A percentile compares a stretch with the other conserved stretches of the same genome.
Conservation (phyloP, 2,113 vertebrate species). For the Nyctibius bracteatus region DNA sequence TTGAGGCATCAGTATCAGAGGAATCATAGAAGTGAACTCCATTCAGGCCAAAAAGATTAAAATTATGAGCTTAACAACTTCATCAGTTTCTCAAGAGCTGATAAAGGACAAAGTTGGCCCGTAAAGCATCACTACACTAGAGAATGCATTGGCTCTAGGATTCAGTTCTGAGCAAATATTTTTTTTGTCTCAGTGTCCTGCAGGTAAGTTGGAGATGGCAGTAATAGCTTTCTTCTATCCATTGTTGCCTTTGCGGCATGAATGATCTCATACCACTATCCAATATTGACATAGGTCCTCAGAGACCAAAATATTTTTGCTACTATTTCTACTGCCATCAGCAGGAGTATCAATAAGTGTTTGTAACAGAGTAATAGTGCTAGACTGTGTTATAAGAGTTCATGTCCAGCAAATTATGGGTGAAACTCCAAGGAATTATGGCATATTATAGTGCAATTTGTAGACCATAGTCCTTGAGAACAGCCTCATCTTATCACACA, state of each 20-base stretch:
- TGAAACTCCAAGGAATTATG: background rate
- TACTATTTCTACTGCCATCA: background rate
- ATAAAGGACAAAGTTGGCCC: background rate
- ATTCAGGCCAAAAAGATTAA: background rate
- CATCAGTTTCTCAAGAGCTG: background rate
- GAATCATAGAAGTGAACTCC: background rate
- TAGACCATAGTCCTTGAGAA: background rate
- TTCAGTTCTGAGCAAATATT: background rate
- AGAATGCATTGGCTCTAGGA: background rate
- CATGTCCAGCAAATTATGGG: background rate
- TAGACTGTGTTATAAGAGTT: background rate
- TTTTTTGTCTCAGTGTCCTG: background rate
- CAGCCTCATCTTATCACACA: fast-evolving
- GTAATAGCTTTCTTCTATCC: background rate
- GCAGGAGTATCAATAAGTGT: background rate
- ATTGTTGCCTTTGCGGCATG: background rate
- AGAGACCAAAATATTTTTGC: background rate
- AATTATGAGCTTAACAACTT: background rate
- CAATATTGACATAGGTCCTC: background rate
- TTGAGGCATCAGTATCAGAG: background rate
- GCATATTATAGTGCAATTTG: background rate
- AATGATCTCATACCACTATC: background rate
- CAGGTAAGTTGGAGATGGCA: background rate
- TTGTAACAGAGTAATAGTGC: background rate
- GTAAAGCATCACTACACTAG: background rate